phyloP scores from a whole-genome alignment of 2,888 invertebrate species.

The Sminthurides aquaticus region DNA sequence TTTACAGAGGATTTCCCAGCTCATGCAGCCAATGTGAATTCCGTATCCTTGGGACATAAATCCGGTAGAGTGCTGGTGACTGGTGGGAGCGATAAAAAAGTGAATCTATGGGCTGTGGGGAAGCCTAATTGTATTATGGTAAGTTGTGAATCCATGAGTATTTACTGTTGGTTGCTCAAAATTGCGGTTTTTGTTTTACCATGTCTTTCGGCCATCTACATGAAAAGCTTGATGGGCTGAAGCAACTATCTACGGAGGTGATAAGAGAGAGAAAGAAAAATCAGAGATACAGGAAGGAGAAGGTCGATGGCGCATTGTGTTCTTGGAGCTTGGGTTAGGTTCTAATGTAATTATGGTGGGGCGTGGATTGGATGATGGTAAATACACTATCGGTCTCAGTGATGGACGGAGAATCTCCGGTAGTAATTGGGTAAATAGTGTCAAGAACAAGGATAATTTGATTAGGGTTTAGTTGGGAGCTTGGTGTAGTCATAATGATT shows the following conservation, averaged over 20 bases:
- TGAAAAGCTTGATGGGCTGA: neutral
- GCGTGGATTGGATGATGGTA: too few species aligned
- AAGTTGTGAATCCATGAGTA: slow-evolving; percentile 44
- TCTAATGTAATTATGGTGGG: too few species aligned
- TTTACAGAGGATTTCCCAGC: slow-evolving; percentile 77
- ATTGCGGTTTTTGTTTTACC: slow-evolving; percentile 13
- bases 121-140: slow-evolving; percentile 93
- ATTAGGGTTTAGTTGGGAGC: too few species aligned
- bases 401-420: too few species aligned
- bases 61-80: slow-evolving; percentile 85
- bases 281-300: neutral
- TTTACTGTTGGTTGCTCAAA: slow-evolving; percentile 11
- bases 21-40: slow-evolving; percentile 79
- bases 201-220: neutral
- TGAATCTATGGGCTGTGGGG: slow-evolving; percentile 94
- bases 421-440: too few species aligned
- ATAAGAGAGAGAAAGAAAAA: neutral
- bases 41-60: slow-evolving; percentile 61
- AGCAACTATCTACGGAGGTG: neutral
- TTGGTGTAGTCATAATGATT: too few species aligned
- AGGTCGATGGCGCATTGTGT: too few species aligned
- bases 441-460: too few species aligned
- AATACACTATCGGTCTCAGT: too few species aligned
- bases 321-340: too few species aligned
- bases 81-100: slow-evolving; percentile 94